A percentile compares a stretch with the other conserved stretches of the same genome.
phyloP scores from a whole-genome alignment of 2,888 invertebrate species.

The Pristionchus mayeri region DNA sequence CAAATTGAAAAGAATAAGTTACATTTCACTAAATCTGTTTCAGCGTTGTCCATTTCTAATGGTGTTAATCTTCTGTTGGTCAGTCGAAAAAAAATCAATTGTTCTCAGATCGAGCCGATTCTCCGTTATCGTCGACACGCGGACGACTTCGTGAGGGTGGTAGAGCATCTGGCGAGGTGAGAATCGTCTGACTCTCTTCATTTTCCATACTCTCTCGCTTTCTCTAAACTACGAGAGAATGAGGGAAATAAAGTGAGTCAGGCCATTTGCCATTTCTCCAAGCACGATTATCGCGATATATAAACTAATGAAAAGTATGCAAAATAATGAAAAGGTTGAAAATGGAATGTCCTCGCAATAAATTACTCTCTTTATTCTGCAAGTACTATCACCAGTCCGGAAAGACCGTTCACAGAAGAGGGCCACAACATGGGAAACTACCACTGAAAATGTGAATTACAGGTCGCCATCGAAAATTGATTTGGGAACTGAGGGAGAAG shows the following conservation, averaged over 20 bases:
- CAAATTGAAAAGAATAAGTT: no score
- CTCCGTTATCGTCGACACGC: slow-evolving; percentile 42
- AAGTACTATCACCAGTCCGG: no score
- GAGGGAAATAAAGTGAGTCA: neutral
- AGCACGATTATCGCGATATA: no score
- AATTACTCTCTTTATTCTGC: no score
- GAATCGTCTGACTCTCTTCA: neutral
- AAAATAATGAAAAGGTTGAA: no score
- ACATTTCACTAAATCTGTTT: neutral
- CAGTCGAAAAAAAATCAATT: neutral
- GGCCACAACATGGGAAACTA: neutral
- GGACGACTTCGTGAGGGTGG: slow-evolving; percentile 15
- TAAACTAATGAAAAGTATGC: no score
- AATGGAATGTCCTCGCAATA: no score
- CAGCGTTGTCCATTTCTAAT: neutral
- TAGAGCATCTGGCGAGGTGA: slow-evolving; percentile 30
- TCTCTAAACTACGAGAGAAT: neutral
- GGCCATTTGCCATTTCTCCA: neutral
- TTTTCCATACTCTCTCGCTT: neutral
- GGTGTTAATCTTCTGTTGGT: neutral
- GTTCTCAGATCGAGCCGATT: slow-evolving; percentile 36
- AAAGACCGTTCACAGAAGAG: no score
- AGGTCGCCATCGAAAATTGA: neutral
- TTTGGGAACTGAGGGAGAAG: neutral
- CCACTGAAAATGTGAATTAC: neutral